Conservation (phyloP, 1,140 invertebrate species). For the Trichogramma pretiosum region DNA sequence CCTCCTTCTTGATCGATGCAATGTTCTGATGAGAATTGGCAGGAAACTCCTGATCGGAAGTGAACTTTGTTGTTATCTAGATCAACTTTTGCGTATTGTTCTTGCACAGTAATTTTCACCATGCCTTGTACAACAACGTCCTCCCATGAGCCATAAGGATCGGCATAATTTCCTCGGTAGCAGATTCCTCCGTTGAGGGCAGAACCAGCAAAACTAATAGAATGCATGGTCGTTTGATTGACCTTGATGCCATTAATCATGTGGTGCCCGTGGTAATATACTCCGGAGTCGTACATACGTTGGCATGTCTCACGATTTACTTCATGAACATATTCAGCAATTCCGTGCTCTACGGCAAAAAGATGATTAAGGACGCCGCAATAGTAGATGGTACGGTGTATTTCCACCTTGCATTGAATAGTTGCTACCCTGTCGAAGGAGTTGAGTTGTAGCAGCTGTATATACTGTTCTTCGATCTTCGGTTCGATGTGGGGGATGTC, state of each 20-base stretch:
- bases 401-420: neutral
- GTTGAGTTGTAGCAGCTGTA: neutral
- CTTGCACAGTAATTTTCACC: constrained; percentile 2
- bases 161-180: constrained; percentile 5
- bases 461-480: neutral
- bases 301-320: neutral
- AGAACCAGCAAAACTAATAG: neutral
- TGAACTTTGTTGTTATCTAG: constrained; percentile 13
- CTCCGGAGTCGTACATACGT: neutral
- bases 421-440: neutral
- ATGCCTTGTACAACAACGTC: constrained; percentile 12
- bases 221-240: neutral
- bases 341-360: neutral
- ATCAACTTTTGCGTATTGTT: constrained; percentile 7
- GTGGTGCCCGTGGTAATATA: neutral
- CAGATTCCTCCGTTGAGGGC: neutral
- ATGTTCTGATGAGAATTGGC: constrained; percentile 8
- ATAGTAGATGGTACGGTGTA: neutral
- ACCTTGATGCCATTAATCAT: constrained; percentile 5
- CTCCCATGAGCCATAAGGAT: constrained; percentile 12
- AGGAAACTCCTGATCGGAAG: constrained; percentile 3
- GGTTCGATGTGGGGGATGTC: neutral
- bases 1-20: constrained; percentile 17
- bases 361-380: neutral
- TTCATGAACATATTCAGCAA: constrained; percentile 2